Evolutionary conservation across 2,113 vertebrate species (phyloP), one percentile per base, ranked within the genome.

Genomic region (Aplodontia rufa): DNA sequence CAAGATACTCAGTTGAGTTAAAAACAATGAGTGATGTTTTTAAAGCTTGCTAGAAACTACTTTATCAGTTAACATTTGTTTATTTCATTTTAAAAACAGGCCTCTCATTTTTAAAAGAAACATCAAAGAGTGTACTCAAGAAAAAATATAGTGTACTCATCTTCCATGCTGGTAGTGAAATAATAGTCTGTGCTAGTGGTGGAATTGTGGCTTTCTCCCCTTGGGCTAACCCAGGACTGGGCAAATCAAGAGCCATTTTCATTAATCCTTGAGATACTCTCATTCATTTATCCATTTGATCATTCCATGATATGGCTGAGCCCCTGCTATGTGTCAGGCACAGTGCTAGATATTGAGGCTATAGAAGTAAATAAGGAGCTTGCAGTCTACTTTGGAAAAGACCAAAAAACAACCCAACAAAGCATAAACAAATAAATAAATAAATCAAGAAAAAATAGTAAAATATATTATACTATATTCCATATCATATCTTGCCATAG

Each of bases 381-480:
- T 86, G 26, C 1, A 47, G 8, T 37, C 35, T 37, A 45, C 42
- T 69, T 76, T 53, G 55, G 24, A 19, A 87, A 69, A 82, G 28
- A 68, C 13, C 20, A 86, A 62, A 64, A 51, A 49, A 55, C 32
- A 75, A 69, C 0, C 60, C 86, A 64, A 83, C 1, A 42, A 83
- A 49, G 78, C 14, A 28, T 51, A 93, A 91, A n/a, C 6, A 94
- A 90, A 26, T 47, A 85, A 83, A 87, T 45, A 84, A 81, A 86
- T 32, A 51, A 49, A 64, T 35, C 35, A 37, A 87, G 60, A 76
- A 84, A 72, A 76, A 69, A 28, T 24, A 62, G 45, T 62, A 94
- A 87, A 91, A 78, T 49, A 69, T 3, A 35, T 58, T 76, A 76
- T 4, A 53, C 7, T 40, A 8, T 64, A 78, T 51, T 87, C 32